Evolutionary conservation across 2,888 invertebrate species (phyloP), one percentile per base, ranked within the genome.

Genomic region (Gibbula magus): DNA sequence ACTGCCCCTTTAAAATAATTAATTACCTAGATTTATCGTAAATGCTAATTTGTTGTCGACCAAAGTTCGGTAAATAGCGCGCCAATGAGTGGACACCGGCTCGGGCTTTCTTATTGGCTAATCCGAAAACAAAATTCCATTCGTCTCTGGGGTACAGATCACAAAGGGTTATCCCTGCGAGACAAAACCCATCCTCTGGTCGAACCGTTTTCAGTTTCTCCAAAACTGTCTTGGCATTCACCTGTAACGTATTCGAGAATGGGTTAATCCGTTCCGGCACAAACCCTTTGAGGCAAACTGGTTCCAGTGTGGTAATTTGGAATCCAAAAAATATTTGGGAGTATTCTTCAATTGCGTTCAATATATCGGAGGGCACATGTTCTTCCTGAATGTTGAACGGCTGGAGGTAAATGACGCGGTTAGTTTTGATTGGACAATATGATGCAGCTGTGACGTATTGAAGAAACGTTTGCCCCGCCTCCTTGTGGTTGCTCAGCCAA

Each of bases 101-200:
- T 16, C 83, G 76, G 2, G 83, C 80, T n/a, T 61, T 56, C 25
- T 81, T 66, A 45, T 81, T 82, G n/a, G 88, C 87, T 51, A 86
- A 79, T 25, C 88, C 88, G 80, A 88, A 87, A n/a, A 88, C 88
- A 84, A 88, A 88, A 75, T 88, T 88, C 86, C 86, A 87, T 18
- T 77, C 81, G 16, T 85, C 84, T 66, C 80, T 67, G 0, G 85
- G 88, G 79, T 88, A 88, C 29, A 88, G 77, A 80, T 88, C 88
- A 80, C 87, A 86, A 84, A 87, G 67, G 1, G 88, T 88, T 53
- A 88, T 84, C 2, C 85, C 88, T 10, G 86, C 88, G 32, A 85
- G 83, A 85, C 87, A 86, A 70, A 88, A 86, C 16, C 86, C 86
- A 79, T 88, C 84, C n/a, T 39, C 52, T 4, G 86, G 86, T 53